Percentiles rank a stretch among this genome's conserved stretches.
These are phyloP conservation scores for Archegozetes longisetosus DNA, from an alignment of 1,140 invertebrate species.

Conservation along the genomic window DNA sequence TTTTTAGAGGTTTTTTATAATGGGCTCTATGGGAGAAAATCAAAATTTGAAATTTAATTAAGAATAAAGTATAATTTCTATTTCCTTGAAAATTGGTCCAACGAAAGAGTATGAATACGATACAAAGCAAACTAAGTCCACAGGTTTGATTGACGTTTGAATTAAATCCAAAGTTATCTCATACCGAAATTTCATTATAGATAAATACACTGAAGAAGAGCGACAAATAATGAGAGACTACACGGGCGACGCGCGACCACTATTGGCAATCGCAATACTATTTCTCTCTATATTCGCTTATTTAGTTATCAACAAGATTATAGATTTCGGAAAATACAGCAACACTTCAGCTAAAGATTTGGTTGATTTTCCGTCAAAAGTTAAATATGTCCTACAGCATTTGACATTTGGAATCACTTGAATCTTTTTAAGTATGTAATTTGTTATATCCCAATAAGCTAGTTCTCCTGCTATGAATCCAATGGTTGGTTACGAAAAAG, in stretches of 20 bases:
- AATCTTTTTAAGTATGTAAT: not conserved
- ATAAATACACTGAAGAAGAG: not conserved
- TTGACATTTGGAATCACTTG: not conserved
- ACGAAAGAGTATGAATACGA: too few species aligned
- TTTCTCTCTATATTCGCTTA: not conserved
- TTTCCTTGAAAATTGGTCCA: too few species aligned
- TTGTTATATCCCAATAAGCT: not conserved
- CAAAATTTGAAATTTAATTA: too few species aligned
- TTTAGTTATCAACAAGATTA: not conserved
- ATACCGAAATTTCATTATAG: too few species aligned
- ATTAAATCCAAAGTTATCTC: too few species aligned
- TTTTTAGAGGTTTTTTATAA: too few species aligned
- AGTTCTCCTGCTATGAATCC: conserved; percentile 1
- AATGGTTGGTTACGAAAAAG: not conserved
- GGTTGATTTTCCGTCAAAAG: not conserved
- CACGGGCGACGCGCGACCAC: not conserved
- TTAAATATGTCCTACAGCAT: not conserved
- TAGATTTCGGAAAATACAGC: not conserved
- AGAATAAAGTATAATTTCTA: too few species aligned
- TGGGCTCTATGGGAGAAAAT: too few species aligned
- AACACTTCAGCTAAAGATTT: not conserved
- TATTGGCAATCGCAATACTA: not conserved
- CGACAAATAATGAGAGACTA: not conserved
- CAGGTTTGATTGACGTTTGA: too few species aligned
- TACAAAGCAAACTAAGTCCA: too few species aligned